These are phyloP conservation scores for Trachelus troglodyta DNA, from an alignment of 2,888 invertebrate genomes.

Conservation along the genomic window DNA sequence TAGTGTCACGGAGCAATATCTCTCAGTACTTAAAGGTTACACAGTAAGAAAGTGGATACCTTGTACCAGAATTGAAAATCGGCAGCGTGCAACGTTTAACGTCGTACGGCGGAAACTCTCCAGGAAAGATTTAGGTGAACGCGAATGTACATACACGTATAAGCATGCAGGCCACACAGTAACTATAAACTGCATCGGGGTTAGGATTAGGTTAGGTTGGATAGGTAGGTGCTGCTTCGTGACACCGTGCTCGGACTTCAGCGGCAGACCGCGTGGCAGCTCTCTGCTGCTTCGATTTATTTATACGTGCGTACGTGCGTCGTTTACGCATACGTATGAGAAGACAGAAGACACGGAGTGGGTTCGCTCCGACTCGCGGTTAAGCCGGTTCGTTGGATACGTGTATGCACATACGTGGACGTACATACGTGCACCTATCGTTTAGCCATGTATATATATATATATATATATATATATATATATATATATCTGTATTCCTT, in stretches of 20 bases:
- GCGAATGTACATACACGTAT: neutral
- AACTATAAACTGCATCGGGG: neutral
- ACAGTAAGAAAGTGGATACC: neutral
- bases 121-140: neutral
- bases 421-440: neutral
- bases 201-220: neutral
- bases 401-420: neutral
- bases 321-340: neutral
- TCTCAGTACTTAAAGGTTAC: neutral
- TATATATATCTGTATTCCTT: neutral
- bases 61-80: neutral
- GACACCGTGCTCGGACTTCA: neutral
- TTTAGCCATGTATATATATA: neutral
- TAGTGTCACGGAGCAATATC: neutral
- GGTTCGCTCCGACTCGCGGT: neutral
- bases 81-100: neutral
- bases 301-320: constrained; percentile 47
- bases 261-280: constrained; percentile 65
- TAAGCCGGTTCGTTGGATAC: constrained; percentile 2
- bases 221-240: neutral
- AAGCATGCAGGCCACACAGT: neutral
- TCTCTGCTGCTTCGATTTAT: constrained; percentile 50
- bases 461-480: neutral
- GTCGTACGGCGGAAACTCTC: neutral
- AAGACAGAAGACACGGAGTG: neutral